phyloP scores from a whole-genome alignment of 2,113 vertebrate genomes.

The Muntiacus muntjak region DNA sequence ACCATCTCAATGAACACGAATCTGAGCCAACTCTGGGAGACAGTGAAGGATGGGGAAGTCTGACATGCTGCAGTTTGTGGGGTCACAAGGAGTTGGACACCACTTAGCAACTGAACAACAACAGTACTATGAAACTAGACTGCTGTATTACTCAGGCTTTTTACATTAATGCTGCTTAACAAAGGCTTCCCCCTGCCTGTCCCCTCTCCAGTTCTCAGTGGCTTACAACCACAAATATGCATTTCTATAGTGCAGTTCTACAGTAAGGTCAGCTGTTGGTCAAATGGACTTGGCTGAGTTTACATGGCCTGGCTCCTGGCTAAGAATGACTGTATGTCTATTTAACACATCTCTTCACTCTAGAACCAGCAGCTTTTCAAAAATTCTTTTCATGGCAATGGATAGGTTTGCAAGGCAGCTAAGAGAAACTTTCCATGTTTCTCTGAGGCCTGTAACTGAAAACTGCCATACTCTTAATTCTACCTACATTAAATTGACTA shows the following conservation, averaged over 20 bases:
- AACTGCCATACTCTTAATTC: conserved; percentile 23
- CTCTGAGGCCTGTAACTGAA: background rate
- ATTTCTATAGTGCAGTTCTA: background rate
- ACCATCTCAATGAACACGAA: background rate
- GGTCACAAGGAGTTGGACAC: background rate
- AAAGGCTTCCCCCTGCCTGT: background rate
- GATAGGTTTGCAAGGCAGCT: background rate
- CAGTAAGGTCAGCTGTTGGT: background rate
- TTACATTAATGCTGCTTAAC: background rate
- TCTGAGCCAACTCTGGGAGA: background rate
- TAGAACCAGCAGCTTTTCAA: background rate
- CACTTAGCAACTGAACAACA: background rate
- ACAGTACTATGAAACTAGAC: background rate
- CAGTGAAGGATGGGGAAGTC: background rate
- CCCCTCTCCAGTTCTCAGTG: background rate
- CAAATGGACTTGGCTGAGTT: background rate
- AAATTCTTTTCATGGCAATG: background rate
- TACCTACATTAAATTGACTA: background rate
- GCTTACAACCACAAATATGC: background rate
- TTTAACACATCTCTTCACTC: conserved; percentile 14
- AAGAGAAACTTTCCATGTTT: background rate
- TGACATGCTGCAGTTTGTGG: background rate
- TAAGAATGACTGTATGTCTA: background rate
- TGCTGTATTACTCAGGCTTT: background rate
- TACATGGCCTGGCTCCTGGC: background rate